A percentile compares a stretch with the other conserved stretches of the same genome.
These are phyloP conservation scores for Anser brachyrhynchus DNA, from an alignment of 2,113 vertebrate species.

Conservation along the genomic window DNA sequence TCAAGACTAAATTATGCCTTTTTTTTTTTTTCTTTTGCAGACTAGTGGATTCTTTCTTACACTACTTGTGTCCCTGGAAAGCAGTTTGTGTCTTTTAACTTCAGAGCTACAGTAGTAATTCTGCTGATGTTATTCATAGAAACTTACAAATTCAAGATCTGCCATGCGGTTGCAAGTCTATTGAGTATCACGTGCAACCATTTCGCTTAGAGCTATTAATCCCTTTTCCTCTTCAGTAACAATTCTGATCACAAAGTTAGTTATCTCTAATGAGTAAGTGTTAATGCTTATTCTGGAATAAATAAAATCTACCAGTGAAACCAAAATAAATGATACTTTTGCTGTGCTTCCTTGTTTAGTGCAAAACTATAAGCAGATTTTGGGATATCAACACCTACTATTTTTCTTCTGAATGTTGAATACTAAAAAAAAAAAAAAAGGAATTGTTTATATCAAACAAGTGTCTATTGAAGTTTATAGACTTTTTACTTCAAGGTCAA, in stretches of 20 bases:
- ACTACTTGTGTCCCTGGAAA: neutral
- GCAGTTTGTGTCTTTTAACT: neutral
- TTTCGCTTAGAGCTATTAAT: neutral
- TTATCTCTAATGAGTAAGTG: neutral
- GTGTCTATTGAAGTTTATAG: neutral
- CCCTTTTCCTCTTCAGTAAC: neutral
- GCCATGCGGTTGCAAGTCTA: neutral
- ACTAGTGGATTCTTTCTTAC: neutral
- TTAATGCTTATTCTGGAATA: neutral
- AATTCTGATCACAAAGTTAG: fast-evolving
- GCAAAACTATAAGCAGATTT: neutral
- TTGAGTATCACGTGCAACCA: neutral
- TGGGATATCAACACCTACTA: neutral
- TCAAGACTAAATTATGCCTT: neutral
- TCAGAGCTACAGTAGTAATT: neutral
- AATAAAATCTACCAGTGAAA: neutral
- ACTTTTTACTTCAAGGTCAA: neutral
- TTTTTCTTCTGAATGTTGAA: neutral
- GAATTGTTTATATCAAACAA: neutral
- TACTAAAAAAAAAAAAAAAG: neutral
- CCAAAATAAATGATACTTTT: neutral
- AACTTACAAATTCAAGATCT: neutral
- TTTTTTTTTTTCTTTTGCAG: neutral
- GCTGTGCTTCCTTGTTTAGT: neutral
- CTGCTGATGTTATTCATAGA: neutral